Evolutionary conservation across 2,888 invertebrate species (phyloP), one percentile per base, ranked within the genome.

Genomic region (Acanthosepion pharaonis): DNA sequence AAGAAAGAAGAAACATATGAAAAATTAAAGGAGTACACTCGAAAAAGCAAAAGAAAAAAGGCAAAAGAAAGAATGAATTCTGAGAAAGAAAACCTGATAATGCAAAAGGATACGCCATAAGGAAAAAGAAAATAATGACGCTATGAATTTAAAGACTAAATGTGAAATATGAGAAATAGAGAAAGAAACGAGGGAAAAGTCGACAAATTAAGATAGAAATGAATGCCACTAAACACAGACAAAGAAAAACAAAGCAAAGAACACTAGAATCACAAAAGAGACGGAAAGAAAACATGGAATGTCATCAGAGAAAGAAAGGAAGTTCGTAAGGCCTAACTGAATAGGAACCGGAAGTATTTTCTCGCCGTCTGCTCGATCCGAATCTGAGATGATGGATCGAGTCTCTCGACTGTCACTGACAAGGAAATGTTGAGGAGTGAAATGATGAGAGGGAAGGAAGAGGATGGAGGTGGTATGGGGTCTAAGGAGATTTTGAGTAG

Each of bases 221-320:
- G n/a, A n/a, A n/a, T 9, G 11, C 9, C 1, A n/a, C 11, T 33
- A n/a, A 15, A 33, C 0, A 15, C 2, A n/a, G n/a, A n/a, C 1
- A 18, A 33, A 78, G n/a, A 15, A 78, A n/a, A n/a, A n/a, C n/a
- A 28, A n/a, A 78, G 8, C 15, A 11, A 78, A 78, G n/a, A 78
- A n/a, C n/a, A 78, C 78, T 9, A 33, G 18, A 78, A 78, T 18
- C 11, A 11, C n/a, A n/a, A 78, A 78, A 78, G 33, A 78, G 78
- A 78, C n/a, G 11, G 78, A 78, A 11, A 78, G n/a, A n/a, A 78
- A n/a, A 78, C 5, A 78, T 5, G 15, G n/a, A 78, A n/a, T 4
- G 33, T 1, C 3, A 9, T 8, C n/a, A n/a, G 78, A 28, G n/a
- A 78, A 78, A 78, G 78, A 78, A 78, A n/a, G 11, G 78, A n/a